Percentiles rank a stretch among this genome's conserved stretches.
Conservation (phyloP, 2,888 invertebrate genomes). For the Apeira syringaria region DNA sequence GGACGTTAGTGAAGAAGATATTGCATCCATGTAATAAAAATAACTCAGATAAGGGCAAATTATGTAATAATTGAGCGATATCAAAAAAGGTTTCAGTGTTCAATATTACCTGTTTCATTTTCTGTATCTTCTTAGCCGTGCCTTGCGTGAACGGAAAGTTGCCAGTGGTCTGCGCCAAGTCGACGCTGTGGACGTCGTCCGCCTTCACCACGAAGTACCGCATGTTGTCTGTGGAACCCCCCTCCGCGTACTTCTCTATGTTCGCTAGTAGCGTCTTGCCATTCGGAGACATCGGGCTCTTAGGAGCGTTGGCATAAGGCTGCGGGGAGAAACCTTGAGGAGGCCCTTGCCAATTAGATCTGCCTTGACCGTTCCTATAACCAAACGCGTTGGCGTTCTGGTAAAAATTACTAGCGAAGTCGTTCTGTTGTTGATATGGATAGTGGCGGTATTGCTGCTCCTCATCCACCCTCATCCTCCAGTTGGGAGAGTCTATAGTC, state of each 20-base stretch:
- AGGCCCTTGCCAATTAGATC: slow-evolving; percentile 32
- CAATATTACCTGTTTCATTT: slow-evolving; percentile 83
- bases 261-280: slow-evolving; percentile 63
- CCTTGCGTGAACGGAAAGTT: slow-evolving; percentile 84
- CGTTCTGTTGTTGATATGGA: slow-evolving; percentile 43
- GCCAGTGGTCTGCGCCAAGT: slow-evolving; percentile 79
- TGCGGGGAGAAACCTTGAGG: slow-evolving; percentile 57
- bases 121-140: slow-evolving; percentile 85
- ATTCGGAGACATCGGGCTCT: slow-evolving; percentile 64
- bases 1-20: too few relatives aligned
- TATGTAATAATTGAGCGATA: too few relatives aligned
- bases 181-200: slow-evolving; percentile 79
- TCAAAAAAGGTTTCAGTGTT: too few relatives aligned
- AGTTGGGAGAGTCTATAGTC: slow-evolving; percentile 80
- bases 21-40: too few relatives aligned
- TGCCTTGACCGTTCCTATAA: slow-evolving; percentile 51
- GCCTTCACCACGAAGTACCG: slow-evolving; percentile 86
- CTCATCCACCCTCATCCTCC: slow-evolving; percentile 56
- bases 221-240: slow-evolving; percentile 35
- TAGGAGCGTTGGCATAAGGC: slow-evolving; percentile 48
- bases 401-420: slow-evolving; percentile 49
- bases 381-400: slow-evolving; percentile 41
- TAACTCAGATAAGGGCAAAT: too few relatives aligned
- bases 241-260: slow-evolving; percentile 64
- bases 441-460: slow-evolving; percentile 55